Evolutionary conservation across 2,113 vertebrate genomes (phyloP), one percentile per base, ranked within the genome.

Genomic region (Melanerpes formicivorus): DNA sequence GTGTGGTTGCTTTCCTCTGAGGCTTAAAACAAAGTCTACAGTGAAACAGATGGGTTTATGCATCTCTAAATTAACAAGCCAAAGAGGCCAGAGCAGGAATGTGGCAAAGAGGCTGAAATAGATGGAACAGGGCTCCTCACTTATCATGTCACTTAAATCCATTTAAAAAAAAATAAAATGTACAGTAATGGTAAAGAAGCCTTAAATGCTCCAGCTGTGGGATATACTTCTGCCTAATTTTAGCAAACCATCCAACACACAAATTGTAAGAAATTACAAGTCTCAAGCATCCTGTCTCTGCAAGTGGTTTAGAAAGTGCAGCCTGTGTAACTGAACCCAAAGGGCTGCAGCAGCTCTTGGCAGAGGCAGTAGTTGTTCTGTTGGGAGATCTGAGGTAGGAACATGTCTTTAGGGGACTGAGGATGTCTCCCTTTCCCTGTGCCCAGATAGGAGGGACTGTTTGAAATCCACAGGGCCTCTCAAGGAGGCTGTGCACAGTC

Each of bases 41-140:
- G 95, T 90, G 82, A 95, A 97, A 93, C 91, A 96, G 93, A 96
- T 97, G 94, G 84, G 80, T 95, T 96, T 94, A 55, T 94, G 40
- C 72, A 88, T 93, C 90, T 94, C 89, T 76, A 96, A 88, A 93
- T 96, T 95, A 95, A 93, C 94, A 93, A 95, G 86, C 42, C 80
- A 94, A 90, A 92, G 52, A 90, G 93, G 69, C 76, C 86, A 91
- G 89, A 84, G 82, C 77, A 90, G 77, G 72, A 95, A 84, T 85
- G 96, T 92, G 94, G 90, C 87, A 87, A 90, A 88, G 44, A 58
- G 75, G 95, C 88, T 88, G 71, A 95, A 96, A 94, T 58, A 95
- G 88, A 94, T 96, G 81, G 87, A 94, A 86, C 80, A 72, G 74
- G 85, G 90, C 88, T 86, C 89, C 93, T 66, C 93, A 95, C 93